Evolutionary conservation across 2,888 invertebrate species (phyloP), one percentile per base, ranked within the genome.

Genomic region (Drosophila affinis): DNA sequence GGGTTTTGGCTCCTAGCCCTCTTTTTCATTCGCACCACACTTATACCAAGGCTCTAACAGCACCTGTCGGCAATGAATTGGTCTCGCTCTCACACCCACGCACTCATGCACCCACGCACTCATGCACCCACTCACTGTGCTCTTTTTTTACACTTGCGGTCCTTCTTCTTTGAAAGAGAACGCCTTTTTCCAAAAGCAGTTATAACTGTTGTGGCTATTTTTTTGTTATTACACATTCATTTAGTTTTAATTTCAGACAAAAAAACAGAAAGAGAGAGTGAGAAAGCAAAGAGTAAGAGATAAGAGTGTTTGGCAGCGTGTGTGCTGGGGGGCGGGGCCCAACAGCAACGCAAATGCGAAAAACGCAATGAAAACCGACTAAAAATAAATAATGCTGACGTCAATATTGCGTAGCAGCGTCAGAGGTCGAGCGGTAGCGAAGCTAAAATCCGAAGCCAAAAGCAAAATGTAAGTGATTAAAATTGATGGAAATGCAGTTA

Each of bases 361-460:
- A 39, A 39, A 39, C 39, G n/a, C 39, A 39, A n/a, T 39, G 75
- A 55, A 55, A 67, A 48, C 58, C 65, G 62, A 60, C 68, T 87
- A 82, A 84, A 82, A 84, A 84, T 82, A 87, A 79, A 85, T 75
- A 81, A 62, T 68, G 82, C 75, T 87, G 87, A 82, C 82, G 87
- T 82, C 82, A 82, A 84, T 65, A 78, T 69, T 78, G 87, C 85
- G 82, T 78, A 76, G 39, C 7, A 39, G 39, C 48, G 45, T 61
- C 34, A 24, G 46, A 39, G 48, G 45, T 53, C 49, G 49, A 44
- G 46, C 24, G 10, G 21, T n/a, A 27, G 9, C 47, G 45, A 39
- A 70, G 48, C 17, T 34, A 78, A 55, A 71, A 70, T 67, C 67
- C 72, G 73, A 76, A 61, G 56, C 74, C 75, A 58, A 67, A 72